A percentile compares a stretch with the other conserved stretches of the same genome.
Conservation (phyloP, 2,797 vertebrate genomes). For the Adrianichthys oophorus region DNA sequence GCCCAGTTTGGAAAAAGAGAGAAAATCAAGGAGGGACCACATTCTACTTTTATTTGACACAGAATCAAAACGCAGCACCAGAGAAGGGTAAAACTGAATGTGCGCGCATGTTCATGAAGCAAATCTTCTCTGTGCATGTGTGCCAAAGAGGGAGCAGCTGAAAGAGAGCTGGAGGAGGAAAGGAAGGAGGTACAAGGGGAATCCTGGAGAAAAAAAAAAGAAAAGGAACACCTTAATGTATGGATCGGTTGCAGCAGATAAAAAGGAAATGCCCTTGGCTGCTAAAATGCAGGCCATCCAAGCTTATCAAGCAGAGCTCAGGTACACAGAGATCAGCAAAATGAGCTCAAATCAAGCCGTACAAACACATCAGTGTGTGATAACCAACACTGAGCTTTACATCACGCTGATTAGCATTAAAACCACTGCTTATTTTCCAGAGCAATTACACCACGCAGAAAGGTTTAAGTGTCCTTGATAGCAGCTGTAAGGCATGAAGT, state of each 20-base stretch:
- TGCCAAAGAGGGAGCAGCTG: slow-evolving; percentile 10
- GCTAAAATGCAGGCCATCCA: slow-evolving; percentile 68
- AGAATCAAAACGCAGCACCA: slow-evolving; percentile 48
- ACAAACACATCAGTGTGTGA: slow-evolving; percentile 67
- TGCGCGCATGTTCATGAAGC: background rate
- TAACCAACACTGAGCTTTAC: slow-evolving; percentile 60
- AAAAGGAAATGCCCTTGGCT: slow-evolving; percentile 74
- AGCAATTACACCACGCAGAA: slow-evolving; percentile 54
- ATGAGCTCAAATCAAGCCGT: slow-evolving; percentile 47
- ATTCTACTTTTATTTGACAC: slow-evolving; percentile 66
- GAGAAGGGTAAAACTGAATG: slow-evolving; percentile 30
- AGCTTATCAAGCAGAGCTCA: slow-evolving; percentile 67
- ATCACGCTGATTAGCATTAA: slow-evolving; percentile 57
- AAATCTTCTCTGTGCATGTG: background rate
- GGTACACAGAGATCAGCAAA: slow-evolving; percentile 43
- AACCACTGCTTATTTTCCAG: slow-evolving; percentile 57
- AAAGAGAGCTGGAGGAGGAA: slow-evolving; percentile 10
- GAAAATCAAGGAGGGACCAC: slow-evolving; percentile 44
- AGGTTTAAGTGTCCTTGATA: slow-evolving; percentile 69
- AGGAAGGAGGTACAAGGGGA: slow-evolving; percentile 46
- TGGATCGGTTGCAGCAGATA: slow-evolving; percentile 51
- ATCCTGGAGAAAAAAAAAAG: slow-evolving; percentile 57
- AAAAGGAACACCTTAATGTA: slow-evolving; percentile 74
- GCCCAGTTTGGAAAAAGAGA: slow-evolving; percentile 62
- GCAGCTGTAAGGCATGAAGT: slow-evolving; percentile 60